These are phyloP conservation scores for Gari tellinella DNA, from an alignment of 2,888 invertebrate genomes.

Conservation along the genomic window DNA sequence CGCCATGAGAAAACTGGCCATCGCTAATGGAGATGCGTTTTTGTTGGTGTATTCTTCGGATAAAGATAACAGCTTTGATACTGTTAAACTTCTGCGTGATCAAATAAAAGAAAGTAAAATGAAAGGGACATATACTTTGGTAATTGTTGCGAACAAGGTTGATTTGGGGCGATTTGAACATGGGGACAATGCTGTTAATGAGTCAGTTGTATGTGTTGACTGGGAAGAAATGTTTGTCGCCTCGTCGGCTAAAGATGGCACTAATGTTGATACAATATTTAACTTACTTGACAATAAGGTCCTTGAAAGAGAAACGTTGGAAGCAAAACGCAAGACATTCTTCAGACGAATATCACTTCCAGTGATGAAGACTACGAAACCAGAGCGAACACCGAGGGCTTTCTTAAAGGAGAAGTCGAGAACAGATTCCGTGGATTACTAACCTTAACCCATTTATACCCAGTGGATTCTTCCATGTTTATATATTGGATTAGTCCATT, in stretches of 20 bases:
- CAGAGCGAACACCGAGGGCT: constrained; percentile 3
- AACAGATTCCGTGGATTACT: constrained; percentile 16
- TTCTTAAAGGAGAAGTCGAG: constrained; percentile 22
- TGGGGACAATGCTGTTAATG: constrained; percentile 90
- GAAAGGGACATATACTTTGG: constrained; percentile 68
- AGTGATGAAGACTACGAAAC: constrained; percentile 31
- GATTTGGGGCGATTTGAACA: constrained; percentile 67
- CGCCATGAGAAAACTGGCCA: constrained; percentile 83
- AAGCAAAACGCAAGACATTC: constrained; percentile 35
- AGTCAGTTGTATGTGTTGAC: constrained; percentile 90
- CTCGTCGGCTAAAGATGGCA: constrained; percentile 94
- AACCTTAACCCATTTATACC: no score
- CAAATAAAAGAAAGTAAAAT: constrained; percentile 73
- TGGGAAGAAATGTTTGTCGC: constrained; percentile 98
- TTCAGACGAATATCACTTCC: constrained; percentile 34
- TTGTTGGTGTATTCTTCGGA: constrained; percentile 83
- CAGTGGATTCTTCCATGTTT: no score
- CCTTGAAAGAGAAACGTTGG: constrained; percentile 17
- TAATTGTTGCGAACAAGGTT: constrained; percentile 78
- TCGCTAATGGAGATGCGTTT: constrained; percentile 83
- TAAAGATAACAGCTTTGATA: constrained; percentile 80
- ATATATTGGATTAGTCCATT: no score
- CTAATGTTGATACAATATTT: constrained; percentile 89
- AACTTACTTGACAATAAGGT: constrained; percentile 89
- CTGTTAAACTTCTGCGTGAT: constrained; percentile 73